These are phyloP conservation scores for Toxostoma redivivum DNA, from an alignment of 2,113 vertebrate genomes.

Conservation along the genomic window DNA sequence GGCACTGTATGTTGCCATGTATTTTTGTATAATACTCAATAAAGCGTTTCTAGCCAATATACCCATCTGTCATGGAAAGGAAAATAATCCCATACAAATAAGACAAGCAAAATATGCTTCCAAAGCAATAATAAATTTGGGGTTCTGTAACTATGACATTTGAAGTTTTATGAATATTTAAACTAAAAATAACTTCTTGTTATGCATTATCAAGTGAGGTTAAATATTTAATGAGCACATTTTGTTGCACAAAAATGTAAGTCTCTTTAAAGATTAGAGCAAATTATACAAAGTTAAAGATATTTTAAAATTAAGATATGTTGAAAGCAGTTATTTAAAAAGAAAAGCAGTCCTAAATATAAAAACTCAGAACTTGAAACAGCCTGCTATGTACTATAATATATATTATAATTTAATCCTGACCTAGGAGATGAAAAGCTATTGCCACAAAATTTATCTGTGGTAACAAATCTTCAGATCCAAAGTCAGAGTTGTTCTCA, in stretches of 20 bases:
- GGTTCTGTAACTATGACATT: neutral
- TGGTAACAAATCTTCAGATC: neutral
- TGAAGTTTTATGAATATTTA: neutral
- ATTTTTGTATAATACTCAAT: neutral
- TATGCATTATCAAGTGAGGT: neutral
- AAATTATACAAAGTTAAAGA: neutral
- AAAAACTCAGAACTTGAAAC: neutral
- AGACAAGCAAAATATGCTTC: neutral
- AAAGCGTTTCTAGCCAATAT: neutral
- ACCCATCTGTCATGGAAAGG: neutral
- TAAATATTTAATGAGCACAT: neutral
- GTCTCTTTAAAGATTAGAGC: neutral
- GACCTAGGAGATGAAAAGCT: neutral
- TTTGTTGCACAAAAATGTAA: neutral
- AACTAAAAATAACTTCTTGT: neutral
- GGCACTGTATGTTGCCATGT: neutral
- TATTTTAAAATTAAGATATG: neutral
- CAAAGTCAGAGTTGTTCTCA: neutral
- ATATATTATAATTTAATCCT: neutral
- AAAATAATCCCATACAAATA: constrained; percentile 15
- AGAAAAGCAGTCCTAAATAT: neutral
- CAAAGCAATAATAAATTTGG: neutral
- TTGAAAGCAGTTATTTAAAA: neutral
- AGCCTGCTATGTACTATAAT: neutral
- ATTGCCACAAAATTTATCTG: neutral